Conservation (phyloP, 2,797 vertebrate genomes). For the Podarcis lilfordi region DNA sequence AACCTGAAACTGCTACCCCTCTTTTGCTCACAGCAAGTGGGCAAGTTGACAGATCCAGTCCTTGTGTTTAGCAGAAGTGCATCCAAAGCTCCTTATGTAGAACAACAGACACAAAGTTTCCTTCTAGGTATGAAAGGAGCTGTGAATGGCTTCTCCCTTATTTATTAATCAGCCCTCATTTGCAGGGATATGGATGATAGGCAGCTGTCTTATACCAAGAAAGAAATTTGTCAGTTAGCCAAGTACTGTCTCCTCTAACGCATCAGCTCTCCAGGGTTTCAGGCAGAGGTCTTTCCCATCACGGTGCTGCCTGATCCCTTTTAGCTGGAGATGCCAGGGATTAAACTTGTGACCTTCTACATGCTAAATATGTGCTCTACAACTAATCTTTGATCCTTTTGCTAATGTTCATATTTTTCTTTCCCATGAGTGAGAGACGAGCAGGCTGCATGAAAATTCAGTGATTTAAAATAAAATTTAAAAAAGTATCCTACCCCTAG, state of each 20-base stretch:
- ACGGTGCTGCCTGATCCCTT: not conserved
- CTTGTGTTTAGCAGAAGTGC: not conserved
- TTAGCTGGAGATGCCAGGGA: not conserved
- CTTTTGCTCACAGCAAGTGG: not conserved
- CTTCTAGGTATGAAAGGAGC: not conserved
- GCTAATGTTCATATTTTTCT: not conserved
- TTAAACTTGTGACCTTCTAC: not conserved
- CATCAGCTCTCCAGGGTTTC: not conserved
- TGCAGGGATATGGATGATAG: not conserved
- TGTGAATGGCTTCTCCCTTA: not conserved
- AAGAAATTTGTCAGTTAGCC: not conserved
- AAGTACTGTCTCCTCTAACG: not conserved
- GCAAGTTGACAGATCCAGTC: not conserved
- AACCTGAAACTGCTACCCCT: not conserved
- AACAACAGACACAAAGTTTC: not conserved
- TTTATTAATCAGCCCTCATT: not conserved
- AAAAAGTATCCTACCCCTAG: not conserved
- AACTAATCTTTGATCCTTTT: not conserved
- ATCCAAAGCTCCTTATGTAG: not conserved
- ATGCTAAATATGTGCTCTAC: not conserved
- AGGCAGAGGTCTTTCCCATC: not conserved
- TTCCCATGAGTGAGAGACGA: not conserved
- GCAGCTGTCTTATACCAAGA: not conserved
- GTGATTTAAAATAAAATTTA: not conserved
- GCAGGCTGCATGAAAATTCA: not conserved